These are phyloP conservation scores for Caretta caretta DNA, from an alignment of 2,113 vertebrate species.

Conservation along the genomic window DNA sequence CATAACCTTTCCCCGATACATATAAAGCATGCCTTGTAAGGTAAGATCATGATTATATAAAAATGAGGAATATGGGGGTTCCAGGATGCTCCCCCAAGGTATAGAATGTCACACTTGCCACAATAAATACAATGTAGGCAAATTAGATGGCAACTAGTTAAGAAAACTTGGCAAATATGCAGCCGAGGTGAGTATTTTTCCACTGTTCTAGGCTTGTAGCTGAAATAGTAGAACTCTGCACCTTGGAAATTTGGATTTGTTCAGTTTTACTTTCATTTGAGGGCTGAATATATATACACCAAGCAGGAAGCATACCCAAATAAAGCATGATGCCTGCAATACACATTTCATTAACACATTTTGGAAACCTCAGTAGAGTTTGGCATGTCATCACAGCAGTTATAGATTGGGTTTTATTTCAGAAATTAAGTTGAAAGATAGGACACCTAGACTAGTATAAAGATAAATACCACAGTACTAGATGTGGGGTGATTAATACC, in stretches of 20 bases:
- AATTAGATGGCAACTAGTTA: slow-evolving; percentile 65
- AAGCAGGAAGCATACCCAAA: slow-evolving; percentile 24
- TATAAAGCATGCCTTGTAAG: too few species aligned
- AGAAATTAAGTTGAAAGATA: not conserved
- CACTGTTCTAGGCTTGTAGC: slow-evolving; percentile 71
- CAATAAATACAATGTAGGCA: slow-evolving; percentile 66
- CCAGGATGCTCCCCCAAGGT: too few species aligned
- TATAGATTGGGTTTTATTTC: not conserved
- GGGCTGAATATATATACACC: slow-evolving; percentile 8
- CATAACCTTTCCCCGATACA: too few species aligned
- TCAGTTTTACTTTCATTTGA: slow-evolving; percentile 58
- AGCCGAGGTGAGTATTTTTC: slow-evolving; percentile 72
- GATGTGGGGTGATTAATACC: not conserved
- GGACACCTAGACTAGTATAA: not conserved
- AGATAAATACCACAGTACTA: not conserved
- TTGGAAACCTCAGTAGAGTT: not conserved
- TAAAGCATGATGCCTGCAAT: not conserved
- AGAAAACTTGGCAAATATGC: slow-evolving; percentile 72
- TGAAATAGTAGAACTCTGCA: slow-evolving; percentile 73
- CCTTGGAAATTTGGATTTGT: slow-evolving; percentile 60
- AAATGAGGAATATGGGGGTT: too few species aligned
- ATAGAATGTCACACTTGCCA: slow-evolving; percentile 36
- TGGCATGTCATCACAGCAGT: not conserved
- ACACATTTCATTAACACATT: not conserved
- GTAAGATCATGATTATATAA: too few species aligned